Evolutionary conservation across 2,113 vertebrate genomes (phyloP), one percentile per base, ranked within the genome.

Genomic region (Delphinapterus leucas): DNA sequence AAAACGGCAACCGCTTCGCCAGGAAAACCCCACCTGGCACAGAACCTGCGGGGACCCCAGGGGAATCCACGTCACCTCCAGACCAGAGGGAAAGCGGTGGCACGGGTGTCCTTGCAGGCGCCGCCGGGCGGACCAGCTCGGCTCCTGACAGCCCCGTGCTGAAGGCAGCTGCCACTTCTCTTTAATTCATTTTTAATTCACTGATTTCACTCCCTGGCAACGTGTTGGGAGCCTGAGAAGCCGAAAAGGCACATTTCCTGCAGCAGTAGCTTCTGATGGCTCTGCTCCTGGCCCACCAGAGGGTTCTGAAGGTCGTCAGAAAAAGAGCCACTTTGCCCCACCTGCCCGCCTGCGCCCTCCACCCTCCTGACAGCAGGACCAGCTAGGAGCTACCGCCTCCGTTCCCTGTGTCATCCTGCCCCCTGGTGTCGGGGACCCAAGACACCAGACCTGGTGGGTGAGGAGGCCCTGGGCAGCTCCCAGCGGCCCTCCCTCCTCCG

Each of bases 361-460:
- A 6, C 65, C 53, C 33, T 44, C 65, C 60, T 0, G 7, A 81
- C 31, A 82, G 49, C 28, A 17, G 41, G 84, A 13, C 25, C 41
- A 1, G 17, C 13, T 44, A 4, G 21, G 47, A 36, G n/a, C 55
- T 4, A 25, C 26, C 2, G 26, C 21, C 26, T 26, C 8, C 4
- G 9, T 95, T 94, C 67, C 90, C 55, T 83, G 97, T 95, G 95
- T 96, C 84, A 95, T 95, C 96, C 97, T 98, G 98, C 98, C 98
- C 98, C 98, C 98, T 98, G 98, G 98, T 67, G 98, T 44, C 12
- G 0, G 68, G 71, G 76, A 67, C 65, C 12, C 3, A 5, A 49
- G 28, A 21, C 74, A 49, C 44, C 0, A 31, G 71, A 26, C 71
- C 44, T 25, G 1, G 8, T 2, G 0, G 8, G 18, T 1, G 2